Evolutionary conservation across 2,888 invertebrate genomes (phyloP).

Genomic region (Alsophila aescularia): DNA sequence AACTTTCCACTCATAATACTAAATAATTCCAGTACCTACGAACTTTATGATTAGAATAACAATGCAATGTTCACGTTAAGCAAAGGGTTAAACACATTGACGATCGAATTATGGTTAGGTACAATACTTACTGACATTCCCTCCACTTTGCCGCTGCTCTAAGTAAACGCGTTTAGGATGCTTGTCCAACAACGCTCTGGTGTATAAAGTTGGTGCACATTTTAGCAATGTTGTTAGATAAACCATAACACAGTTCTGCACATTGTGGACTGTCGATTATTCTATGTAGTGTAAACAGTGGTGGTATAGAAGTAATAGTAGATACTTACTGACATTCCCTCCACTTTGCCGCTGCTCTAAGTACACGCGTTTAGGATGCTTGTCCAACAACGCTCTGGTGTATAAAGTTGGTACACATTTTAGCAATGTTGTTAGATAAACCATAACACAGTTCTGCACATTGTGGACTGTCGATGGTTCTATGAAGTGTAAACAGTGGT

Average conservation of each 20-base stretch:
- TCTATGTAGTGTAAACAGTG: conserved; percentile 87
- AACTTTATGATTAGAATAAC: too few species aligned
- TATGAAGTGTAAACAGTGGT: conserved; percentile 89
- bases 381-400: conserved; percentile 79
- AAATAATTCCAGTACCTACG: too few species aligned
- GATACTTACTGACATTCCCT: conserved; percentile 83
- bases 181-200: too few species aligned
- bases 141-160: conserved; percentile 69
- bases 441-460: conserved; percentile 93
- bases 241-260: conserved; percentile 94
- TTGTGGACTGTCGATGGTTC: conserved; percentile 91
- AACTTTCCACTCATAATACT: too few species aligned
- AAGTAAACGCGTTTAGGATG: conserved; percentile 56
- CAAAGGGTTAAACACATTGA: too few species aligned
- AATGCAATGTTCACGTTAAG: too few species aligned
- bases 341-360: conserved; percentile 69
- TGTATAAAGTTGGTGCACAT: conserved; percentile 73
- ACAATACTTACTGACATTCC: conserved; percentile 85
- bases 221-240: conserved; percentile 86
- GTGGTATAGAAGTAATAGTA: too few species aligned
- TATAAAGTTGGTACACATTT: conserved; percentile 75
- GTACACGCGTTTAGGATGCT: conserved; percentile 53
- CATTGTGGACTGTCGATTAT: conserved; percentile 91
- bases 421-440: conserved; percentile 88
- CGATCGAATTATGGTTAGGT: too few species aligned